Evolutionary conservation across 2,113 vertebrate genomes (phyloP), one percentile per base, ranked within the genome.

Genomic region (Bufo bufo): DNA sequence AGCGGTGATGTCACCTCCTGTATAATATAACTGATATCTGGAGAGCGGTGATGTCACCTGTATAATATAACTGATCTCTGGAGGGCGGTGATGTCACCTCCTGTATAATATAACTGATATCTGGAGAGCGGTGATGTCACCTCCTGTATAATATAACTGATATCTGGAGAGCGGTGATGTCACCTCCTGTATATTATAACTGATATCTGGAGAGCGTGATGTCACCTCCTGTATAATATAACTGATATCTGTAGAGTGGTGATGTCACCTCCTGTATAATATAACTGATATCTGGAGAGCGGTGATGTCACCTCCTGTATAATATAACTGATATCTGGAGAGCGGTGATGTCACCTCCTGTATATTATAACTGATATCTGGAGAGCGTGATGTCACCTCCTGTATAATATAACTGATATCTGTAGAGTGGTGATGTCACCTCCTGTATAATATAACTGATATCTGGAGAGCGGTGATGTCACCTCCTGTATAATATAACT

Each of bases 41-140:
- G 3, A 61, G 58, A 61, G 3, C 3, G 58, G 58, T 3, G 58
- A 61, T 61, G 58, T 61, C 14, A 61, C 58, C 58, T 58, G 58
- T 61, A 61, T 61, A 4, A 61, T 61, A 17, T 61, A 4, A 65
- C 3, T 65, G 61, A 65, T 65, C 0, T 61, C 58, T 4, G 3
- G 13, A n/a, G 19, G 0, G 19, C 61, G 6, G 61, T 65, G 20
- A 65, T n/a, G 20, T 65, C 61, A 20, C 23, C 6, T 3, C 20
- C 23, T 33, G 66, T 69, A 65, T 82, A 90, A 71, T 71, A 43
- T 71, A 33, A 20, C 33, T 65, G 4, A 9, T n/a, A 45, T 72
- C 23, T 47, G 71, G 45, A 74, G 16, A 45, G 12, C 45, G 13
- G 71, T 74, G 71, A 47, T 47, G 71, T 19, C 43, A 17, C 33